A percentile compares a stretch with the other conserved stretches of the same genome.
These are phyloP conservation scores for Heliconius aoede DNA, from an alignment of 2,888 invertebrate species.

Conservation along the genomic window DNA sequence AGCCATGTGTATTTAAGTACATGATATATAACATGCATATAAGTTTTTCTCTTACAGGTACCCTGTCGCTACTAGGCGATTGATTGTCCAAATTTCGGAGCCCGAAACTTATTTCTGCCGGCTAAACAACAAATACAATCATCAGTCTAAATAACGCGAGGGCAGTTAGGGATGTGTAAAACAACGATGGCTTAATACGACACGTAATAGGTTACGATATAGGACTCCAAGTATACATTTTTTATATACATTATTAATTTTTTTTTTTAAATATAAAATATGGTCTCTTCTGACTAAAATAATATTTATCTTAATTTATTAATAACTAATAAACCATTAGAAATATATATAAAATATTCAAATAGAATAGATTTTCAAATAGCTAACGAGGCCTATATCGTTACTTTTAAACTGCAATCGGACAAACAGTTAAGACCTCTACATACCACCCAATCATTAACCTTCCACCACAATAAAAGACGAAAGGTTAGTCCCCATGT, in stretches of 20 bases:
- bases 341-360: no score
- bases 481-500: not conserved
- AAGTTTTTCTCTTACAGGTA: conserved; percentile 72
- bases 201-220: not conserved
- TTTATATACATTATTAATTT: no score
- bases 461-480: not conserved
- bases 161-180: conserved; percentile 8
- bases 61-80: conserved; percentile 73
- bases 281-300: no score
- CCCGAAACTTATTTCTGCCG: conserved; percentile 75
- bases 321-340: no score
- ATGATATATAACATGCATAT: conserved; percentile 60
- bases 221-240: not conserved
- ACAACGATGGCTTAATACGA: not conserved
- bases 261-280: no score
- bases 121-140: conserved; percentile 56
- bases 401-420: conserved; percentile 4
- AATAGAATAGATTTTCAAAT: no score
- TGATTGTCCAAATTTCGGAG: conserved; percentile 77
- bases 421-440: conserved; percentile 3
- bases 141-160: conserved; percentile 35
- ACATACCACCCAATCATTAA: conserved; percentile 1
- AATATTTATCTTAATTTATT: no score
- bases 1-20: conserved; percentile 33
- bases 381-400: not conserved